Evolutionary conservation across 2,113 vertebrate species (phyloP).

Genomic region (Zeus faber): DNA sequence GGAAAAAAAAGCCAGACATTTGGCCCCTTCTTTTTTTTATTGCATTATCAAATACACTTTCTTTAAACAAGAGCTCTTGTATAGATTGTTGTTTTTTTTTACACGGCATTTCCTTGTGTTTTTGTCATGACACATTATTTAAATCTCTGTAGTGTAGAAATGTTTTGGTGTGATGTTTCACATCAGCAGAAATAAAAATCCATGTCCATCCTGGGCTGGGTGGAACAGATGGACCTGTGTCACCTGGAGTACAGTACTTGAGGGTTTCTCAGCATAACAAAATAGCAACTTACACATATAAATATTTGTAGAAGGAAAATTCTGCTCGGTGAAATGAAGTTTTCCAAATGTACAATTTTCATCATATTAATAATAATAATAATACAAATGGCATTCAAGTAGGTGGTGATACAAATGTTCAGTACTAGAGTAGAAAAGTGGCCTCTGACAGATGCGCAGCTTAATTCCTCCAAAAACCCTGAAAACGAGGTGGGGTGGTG

Average conservation of each 20-base stretch:
- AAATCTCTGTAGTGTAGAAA: conserved; percentile 35
- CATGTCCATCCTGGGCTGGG: conserved; percentile 9
- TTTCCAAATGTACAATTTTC: too few species aligned
- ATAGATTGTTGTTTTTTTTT: too few species aligned
- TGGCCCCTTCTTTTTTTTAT: conserved; percentile 21
- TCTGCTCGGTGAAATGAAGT: conserved; percentile 27
- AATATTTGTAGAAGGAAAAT: conserved; percentile 33
- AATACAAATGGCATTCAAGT: conserved; percentile 4
- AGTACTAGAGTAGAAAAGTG: conserved; percentile 32
- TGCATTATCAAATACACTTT: conserved; percentile 2
- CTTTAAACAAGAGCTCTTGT: background rate
- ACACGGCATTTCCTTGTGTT: conserved; percentile 20
- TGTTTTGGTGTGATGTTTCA: conserved; percentile 39
- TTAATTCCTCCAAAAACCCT: conserved; percentile 10
- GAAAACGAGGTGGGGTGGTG: conserved; percentile 8
- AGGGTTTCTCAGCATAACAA: too few species aligned
- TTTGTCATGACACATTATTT: conserved; percentile 46
- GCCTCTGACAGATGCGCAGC: conserved; percentile 14
- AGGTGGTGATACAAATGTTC: conserved; percentile 31
- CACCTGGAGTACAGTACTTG: conserved; percentile 4
- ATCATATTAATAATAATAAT: too few species aligned
- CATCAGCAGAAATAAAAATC: conserved; percentile 21
- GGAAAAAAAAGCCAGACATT: too few species aligned
- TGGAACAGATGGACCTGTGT: conserved; percentile 9
- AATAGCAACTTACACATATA: conserved; percentile 34